A percentile compares a stretch with the other conserved stretches of the same genome.
phyloP scores from a whole-genome alignment of 2,797 vertebrate species.

The Phylloscopus collybita region DNA sequence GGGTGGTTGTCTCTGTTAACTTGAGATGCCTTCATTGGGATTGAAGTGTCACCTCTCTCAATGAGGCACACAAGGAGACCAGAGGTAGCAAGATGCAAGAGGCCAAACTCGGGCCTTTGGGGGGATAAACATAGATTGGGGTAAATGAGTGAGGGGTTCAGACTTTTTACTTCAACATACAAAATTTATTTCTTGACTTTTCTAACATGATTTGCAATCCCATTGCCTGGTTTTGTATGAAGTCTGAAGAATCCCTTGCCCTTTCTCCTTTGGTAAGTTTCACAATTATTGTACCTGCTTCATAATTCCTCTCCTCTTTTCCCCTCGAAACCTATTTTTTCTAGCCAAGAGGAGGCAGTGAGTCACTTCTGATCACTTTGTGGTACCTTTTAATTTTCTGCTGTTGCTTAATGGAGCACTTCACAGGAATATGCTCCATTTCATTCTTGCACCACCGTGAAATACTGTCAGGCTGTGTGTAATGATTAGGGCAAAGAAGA shows the following conservation, averaged over 20 bases:
- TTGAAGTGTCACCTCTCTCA: not conserved
- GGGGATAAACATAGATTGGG: not conserved
- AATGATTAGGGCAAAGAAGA: not conserved
- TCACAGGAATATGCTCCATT: slow-evolving; percentile 10
- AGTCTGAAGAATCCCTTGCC: not conserved
- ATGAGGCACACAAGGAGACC: not conserved
- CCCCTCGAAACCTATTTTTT: not conserved
- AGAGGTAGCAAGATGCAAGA: not conserved
- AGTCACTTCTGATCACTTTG: not conserved
- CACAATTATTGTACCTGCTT: not conserved
- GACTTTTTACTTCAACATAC: not conserved
- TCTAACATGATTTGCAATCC: not conserved
- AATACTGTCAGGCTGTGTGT: not conserved
- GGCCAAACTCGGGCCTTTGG: not conserved
- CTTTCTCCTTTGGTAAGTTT: not conserved
- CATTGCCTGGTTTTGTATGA: not conserved
- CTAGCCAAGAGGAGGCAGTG: not conserved
- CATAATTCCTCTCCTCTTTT: not conserved
- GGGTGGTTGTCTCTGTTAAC: not conserved
- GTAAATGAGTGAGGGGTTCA: not conserved
- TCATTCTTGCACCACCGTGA: not conserved
- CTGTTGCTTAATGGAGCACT: slow-evolving; percentile 5
- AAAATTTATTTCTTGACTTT: not conserved
- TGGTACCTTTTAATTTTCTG: slow-evolving; percentile 35
- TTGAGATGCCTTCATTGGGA: not conserved